phyloP scores from a whole-genome alignment of 2,797 vertebrate genomes.

The Acipenser transmontanus region DNA sequence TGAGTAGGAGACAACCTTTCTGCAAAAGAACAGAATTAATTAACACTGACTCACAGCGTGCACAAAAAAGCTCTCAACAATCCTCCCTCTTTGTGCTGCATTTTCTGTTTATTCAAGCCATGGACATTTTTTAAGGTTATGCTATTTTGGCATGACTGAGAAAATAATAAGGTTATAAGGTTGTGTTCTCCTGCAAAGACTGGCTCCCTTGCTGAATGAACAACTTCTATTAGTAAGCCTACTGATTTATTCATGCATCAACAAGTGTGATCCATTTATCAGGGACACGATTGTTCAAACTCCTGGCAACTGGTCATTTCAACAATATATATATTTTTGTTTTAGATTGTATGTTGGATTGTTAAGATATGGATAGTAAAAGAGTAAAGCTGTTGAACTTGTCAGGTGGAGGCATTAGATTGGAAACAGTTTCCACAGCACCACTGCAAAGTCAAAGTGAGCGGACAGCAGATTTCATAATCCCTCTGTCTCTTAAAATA shows the following conservation, averaged over 20 bases:
- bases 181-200: not conserved
- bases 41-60: not conserved
- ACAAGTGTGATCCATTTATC: not conserved
- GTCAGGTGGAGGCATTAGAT: too few relatives aligned
- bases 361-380: not conserved
- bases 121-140: too few relatives aligned
- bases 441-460: too few relatives aligned
- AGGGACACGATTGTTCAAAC: too few relatives aligned
- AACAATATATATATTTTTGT: too few relatives aligned
- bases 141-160: not conserved
- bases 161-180: not conserved
- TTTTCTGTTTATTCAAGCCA: not conserved
- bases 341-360: too few relatives aligned
- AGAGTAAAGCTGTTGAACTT: too few relatives aligned
- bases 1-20: constrained; percentile 64
- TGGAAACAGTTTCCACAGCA: too few relatives aligned
- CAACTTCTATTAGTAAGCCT: too few relatives aligned
- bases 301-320: too few relatives aligned
- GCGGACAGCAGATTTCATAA: too few relatives aligned
- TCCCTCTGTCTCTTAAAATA: too few relatives aligned
- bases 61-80: not conserved
- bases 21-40: constrained; percentile 21
- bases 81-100: not conserved
- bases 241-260: not conserved
- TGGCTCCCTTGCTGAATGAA: not conserved